Evolutionary conservation across 1,140 invertebrate genomes (phyloP), one percentile per base, ranked within the genome.

Genomic region (Goniozus legneri): DNA sequence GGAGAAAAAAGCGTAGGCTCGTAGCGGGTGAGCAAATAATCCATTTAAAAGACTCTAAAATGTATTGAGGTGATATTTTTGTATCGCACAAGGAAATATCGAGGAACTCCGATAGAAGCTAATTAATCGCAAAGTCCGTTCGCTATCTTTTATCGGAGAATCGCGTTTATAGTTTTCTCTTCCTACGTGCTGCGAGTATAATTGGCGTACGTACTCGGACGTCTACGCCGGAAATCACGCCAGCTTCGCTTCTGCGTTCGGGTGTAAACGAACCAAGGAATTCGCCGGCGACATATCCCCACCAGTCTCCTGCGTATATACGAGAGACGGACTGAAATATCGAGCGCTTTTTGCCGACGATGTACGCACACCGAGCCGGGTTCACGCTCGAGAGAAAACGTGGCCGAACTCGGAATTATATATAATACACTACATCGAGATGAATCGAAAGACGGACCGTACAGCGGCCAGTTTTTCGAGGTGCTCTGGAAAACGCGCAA

Each of bases 251-350:
- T 60, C 57, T 61, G 44, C 46, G 56, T 56, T 59, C 53, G 47
- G 50, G 50, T 60, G 57, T 61, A 56, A 56, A 60, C 54, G 54
- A 52, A 56, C 52, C 50, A 50, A 53, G 44, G 52, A 10, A 14
- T 13, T 13, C 46, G 7, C 16, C 36, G 16, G 4, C 38, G 24
- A 60, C 56, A 60, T 56, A 56, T 56, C 57, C 56, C 56, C 57
- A 58, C 56, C 56, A 60, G 51, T n/a, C n/a, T n/a, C n/a, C 57
- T 50, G 57, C 54, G 53, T 54, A 60, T 56, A 57, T 56, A 57
- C 56, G 50, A 53, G 53, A 58, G 56, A 63, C 56, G 50, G 58
- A 50, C 56, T 63, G 56, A 61, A 63, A 63, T 63, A 63, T 63
- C 58, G 60, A 63, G 60, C 60, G 60, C 59, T 53, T 59, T 31